A percentile compares a stretch with the other conserved stretches of the same genome.
These are phyloP conservation scores for Chloroceryle aenea DNA, from an alignment of 2,113 vertebrate species.

Conservation along the genomic window DNA sequence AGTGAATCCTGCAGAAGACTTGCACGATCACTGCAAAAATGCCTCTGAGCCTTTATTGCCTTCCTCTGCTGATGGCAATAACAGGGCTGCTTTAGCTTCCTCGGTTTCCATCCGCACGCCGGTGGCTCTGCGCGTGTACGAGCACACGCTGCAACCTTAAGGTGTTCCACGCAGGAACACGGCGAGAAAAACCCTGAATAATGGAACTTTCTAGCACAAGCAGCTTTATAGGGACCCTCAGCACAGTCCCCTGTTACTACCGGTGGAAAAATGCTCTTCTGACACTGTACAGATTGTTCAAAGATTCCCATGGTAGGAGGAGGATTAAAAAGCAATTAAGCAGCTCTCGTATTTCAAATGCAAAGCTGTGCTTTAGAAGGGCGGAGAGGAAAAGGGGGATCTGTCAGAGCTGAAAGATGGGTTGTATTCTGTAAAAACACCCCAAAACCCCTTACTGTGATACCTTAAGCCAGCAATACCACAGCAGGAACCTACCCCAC, in stretches of 20 bases:
- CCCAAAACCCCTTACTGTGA: neutral
- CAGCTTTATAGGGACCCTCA: neutral
- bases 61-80: neutral
- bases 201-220: slow-evolving; percentile 64
- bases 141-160: neutral
- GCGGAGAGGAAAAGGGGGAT: neutral
- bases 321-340: slow-evolving; percentile 61
- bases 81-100: neutral
- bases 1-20: neutral
- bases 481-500: neutral
- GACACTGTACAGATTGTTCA: slow-evolving; percentile 21
- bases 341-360: neutral
- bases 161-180: neutral
- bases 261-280: neutral
- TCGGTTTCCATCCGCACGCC: accelerated
- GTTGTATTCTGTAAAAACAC: neutral
- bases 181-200: slow-evolving; percentile 1
- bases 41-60: neutral
- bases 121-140: too few relatives aligned
- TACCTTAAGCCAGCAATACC: neutral
- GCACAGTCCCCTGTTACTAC: neutral
- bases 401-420: neutral
- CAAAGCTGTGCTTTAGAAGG: neutral
- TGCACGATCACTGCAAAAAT: neutral
- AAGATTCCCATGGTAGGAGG: neutral